Evolutionary conservation across 2,113 vertebrate genomes (phyloP), one percentile per base, ranked within the genome.

Genomic region (Galeopterus variegatus): DNA sequence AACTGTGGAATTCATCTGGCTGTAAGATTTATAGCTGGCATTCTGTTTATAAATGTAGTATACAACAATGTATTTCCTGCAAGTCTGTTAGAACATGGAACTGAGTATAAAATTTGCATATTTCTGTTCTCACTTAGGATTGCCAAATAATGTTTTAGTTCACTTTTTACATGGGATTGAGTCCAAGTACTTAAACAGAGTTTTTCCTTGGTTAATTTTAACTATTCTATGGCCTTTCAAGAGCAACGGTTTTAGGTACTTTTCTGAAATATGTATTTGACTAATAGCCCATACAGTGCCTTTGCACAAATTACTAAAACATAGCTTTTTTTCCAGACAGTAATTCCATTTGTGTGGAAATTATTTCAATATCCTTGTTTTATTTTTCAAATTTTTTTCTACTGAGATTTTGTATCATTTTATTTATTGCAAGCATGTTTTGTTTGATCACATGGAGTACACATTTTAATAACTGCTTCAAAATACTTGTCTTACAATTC

Each of bases 131-230:
- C 67, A 94, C 67, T 24, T 84, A 80, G 19, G 12, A n/a, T 95
- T 94, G n/a, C 36, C 92, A 96, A 95, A 62, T 90, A 93, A 58
- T 90, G 50, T 77, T 94, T 93, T 95, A 96, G 75, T 67, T 96
- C 31, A 80, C 58, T 83, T 95, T 87, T 92, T 82, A 81, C 45
- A 70, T 54, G 33, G 50, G 2, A 81, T 14, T 67, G 54, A 90
- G 45, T 96, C 60, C 60, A 95, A 93, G 26, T 41, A 72, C 67
- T 62, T 95, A 81, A 92, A 95, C 81, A 1, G 10, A 84, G 18
- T 62, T 88, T 94, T 96, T 94, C 60, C 69, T 73, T 18, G 13
- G 5, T 87, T 90, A 93, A 76, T 93, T 96, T 94, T 60, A 80
- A 90, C 67, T 81, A 52, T 88, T 86, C 52, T 96, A 13, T 96